Conservation (phyloP, 1,140 invertebrate species). For the Bombus cullumanus region DNA sequence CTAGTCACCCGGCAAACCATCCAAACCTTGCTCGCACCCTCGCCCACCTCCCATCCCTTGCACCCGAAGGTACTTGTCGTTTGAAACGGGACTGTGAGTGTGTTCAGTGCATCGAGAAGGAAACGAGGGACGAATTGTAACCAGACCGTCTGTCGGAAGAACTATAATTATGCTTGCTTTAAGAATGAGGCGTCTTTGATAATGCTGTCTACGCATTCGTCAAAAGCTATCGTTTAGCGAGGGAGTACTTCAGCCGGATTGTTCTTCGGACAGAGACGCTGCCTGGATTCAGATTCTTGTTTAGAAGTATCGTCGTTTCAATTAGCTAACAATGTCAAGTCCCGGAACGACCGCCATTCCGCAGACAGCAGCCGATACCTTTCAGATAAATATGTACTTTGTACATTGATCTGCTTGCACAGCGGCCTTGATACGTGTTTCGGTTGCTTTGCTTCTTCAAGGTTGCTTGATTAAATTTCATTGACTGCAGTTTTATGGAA, state of each 20-base stretch:
- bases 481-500: neutral
- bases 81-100: slow-evolving; percentile 50
- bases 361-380: neutral
- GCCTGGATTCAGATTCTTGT: neutral
- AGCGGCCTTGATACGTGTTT: neutral
- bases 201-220: slow-evolving; percentile 17
- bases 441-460: neutral
- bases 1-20: neutral
- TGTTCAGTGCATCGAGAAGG: slow-evolving; percentile 58
- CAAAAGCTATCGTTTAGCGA: slow-evolving; percentile 44
- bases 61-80: slow-evolving; percentile 59
- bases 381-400: neutral
- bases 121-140: slow-evolving; percentile 62
- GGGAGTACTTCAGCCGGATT: slow-evolving; percentile 50
- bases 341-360: neutral
- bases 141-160: slow-evolving; percentile 37
- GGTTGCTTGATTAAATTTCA: neutral
- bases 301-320: neutral
- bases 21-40: neutral
- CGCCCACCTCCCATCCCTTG: neutral
- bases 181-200: slow-evolving; percentile 57
- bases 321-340: neutral
- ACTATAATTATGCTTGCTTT: slow-evolving; percentile 55
- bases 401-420: neutral
- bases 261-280: slow-evolving; percentile 4